Base-by-base conservation (phyloP, 2,888 invertebrate species). In the Buathra laborator region DNA sequence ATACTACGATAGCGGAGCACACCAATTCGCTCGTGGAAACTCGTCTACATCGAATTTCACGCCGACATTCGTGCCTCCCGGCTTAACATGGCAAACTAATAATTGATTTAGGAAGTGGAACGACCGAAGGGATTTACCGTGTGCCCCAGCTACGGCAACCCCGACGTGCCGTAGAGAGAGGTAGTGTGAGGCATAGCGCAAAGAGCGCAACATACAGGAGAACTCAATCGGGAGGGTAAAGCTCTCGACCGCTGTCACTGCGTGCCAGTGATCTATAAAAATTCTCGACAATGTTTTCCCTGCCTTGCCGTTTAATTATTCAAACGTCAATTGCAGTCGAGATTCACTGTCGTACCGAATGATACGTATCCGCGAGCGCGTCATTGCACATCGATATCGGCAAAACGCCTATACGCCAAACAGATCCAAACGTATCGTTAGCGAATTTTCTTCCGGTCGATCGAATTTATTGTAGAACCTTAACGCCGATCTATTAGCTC, bases 21-120 rank as follows among this genome's bases (percentile, higher is more conserved):
- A 62, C 14, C 24, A 12, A n/a, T 16, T 12, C 53, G 53, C 24
- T 43, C 19, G 32, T 32, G 66, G 24, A n/a, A 76, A 66, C 51
- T 76, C 67, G 66, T 29, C 19, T 71, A 76, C 86, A 81, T 86
- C 84, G 75, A 86, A 86, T 88, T 87, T 86, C 83, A 77, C 82
- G 80, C 53, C 37, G 83, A 81, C 83, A 70, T 48, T 43, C 71
- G 46, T 59, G 77, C 67, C 75, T 46, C 67, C 68, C 56, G 75
- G 84, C 84, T 77, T 78, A 56, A 86, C 81, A 83, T 83, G 85
- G 83, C 74, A 64, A 89, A 89, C 88, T 90, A 85, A 83, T 89
- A 89, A 89, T 89, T 89, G 85, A 88, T 85, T 89, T 89, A 88
- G 83, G 67, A 78, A 84, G 83, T 84, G 72, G 74, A 64, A 66